Base-by-base conservation (phyloP, 2,113 vertebrate species). In the Sorex araneus region DNA sequence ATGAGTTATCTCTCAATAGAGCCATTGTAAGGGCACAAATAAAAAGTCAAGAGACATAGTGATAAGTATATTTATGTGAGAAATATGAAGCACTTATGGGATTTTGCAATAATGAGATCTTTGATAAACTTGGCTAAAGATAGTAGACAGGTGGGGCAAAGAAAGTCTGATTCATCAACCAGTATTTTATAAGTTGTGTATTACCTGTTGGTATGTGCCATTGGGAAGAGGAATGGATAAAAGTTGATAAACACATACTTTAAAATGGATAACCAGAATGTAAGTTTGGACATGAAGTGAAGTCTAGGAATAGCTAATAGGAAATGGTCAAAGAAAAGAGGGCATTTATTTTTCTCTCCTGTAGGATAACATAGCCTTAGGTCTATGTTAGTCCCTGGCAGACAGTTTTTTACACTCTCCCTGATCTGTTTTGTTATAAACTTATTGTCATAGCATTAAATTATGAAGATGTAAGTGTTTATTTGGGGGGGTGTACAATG, bases 41-140 rank as follows among this genome's bases (percentile, higher is more conserved):
- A 83, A 3, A 18, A 67, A 73, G 77, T 60, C 16, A 80, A 1
- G 64, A 83, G n/a, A 73, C 15, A 21, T 28, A 12, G 28, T 64
- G 30, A 89, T 13, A 78, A 28, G 64, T 64, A 9, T 32, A 57
- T 25, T 73, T 75, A 67, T 16, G 69, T 60, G 74, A 80, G 10
- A 54, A 91, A 80, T 69, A 66, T 90, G 27, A 74, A 60, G n/a
- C 0, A 30, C 57, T 23, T 57, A 60, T 23, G 21, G 43, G 25
- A 75, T 27, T 67, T 45, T 88, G n/a, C 34, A 57, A 79, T n/a
- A 89, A 30, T 57, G 23, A 82, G 3, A 19, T 30, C n/a, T 78
- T 73, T 80, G 27, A 79, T 83, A 66, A 94, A 89, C 23, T 57
- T 78, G 75, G n/a, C 63, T 83, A 45, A 86, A 71, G 57, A 76